Evolutionary conservation across 2,113 vertebrate species (phyloP).

Genomic region (Xiphophorus hellerii): DNA sequence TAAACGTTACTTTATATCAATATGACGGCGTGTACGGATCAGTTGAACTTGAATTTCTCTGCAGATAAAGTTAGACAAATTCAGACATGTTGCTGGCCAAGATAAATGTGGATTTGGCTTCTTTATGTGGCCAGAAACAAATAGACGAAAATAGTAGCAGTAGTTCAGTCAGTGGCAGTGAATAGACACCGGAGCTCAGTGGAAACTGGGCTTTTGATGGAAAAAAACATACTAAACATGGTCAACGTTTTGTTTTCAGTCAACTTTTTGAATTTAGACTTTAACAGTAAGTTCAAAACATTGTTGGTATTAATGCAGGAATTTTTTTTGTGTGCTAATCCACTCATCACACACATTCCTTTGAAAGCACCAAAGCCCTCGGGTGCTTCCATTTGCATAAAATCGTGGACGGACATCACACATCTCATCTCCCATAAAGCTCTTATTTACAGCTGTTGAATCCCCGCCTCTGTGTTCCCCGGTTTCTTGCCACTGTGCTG

Average conservation of each 20-base stretch:
- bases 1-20: too few relatives aligned
- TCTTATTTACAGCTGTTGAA: slow-evolving; percentile 68
- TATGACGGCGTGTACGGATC: too few relatives aligned
- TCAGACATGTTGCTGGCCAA: too few relatives aligned
- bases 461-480: slow-evolving; percentile 55
- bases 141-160: too few relatives aligned
- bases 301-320: slow-evolving; percentile 2
- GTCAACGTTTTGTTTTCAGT: neutral
- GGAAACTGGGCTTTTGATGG: too few relatives aligned
- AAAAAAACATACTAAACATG: too few relatives aligned
- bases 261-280: neutral
- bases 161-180: too few relatives aligned
- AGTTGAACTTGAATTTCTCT: too few relatives aligned
- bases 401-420: slow-evolving; percentile 41
- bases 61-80: too few relatives aligned
- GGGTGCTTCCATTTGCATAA: slow-evolving; percentile 39
- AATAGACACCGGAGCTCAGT: too few relatives aligned
- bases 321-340: slow-evolving; percentile 9
- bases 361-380: slow-evolving; percentile 24
- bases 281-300: slow-evolving; percentile 20
- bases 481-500: slow-evolving; percentile 27
- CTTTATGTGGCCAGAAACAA: too few relatives aligned
- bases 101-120: too few relatives aligned
- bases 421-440: slow-evolving; percentile 59
- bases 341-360: slow-evolving; percentile 30